Percentiles rank a stretch among this genome's conserved stretches.
Conservation (phyloP, 1,140 invertebrate genomes). For the Nixonia krombeini region DNA sequence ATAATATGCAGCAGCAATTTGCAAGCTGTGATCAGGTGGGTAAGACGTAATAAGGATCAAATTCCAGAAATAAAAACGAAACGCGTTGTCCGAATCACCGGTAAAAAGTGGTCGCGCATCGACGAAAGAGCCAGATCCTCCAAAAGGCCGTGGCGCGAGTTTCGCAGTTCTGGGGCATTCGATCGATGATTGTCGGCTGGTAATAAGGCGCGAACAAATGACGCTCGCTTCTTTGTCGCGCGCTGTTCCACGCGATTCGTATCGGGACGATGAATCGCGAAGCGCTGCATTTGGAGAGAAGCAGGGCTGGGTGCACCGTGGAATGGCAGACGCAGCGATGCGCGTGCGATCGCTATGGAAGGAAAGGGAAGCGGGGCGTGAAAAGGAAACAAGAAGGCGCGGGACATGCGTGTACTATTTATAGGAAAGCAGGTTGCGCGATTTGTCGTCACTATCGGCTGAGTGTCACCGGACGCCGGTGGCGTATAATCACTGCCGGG, state of each 20-base stretch:
- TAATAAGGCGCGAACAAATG: conserved; percentile 1
- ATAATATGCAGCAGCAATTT: too few relatives aligned
- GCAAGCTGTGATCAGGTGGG: too few relatives aligned
- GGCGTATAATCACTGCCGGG: conserved; percentile 12
- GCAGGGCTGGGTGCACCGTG: conserved; percentile 1
- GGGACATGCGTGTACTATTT: conserved; percentile 29
- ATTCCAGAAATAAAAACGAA: too few relatives aligned
- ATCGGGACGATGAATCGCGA: conserved; percentile 28
- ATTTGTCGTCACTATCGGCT: conserved; percentile 29
- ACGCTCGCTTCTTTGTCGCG: conserved; percentile 48
- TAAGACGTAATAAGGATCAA: too few relatives aligned
- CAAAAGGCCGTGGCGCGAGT: too few relatives aligned
- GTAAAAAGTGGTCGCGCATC: too few relatives aligned
- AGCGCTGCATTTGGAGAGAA: not conserved
- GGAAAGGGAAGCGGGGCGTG: conserved; percentile 16
- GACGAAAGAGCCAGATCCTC: too few relatives aligned
- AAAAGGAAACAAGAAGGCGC: not conserved
- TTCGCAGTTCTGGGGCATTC: too few relatives aligned
- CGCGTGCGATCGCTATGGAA: conserved; percentile 7
- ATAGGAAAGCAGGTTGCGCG: conserved; percentile 39
- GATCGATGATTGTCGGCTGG: too few relatives aligned
- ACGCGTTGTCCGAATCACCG: too few relatives aligned
- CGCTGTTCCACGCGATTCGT: conserved; percentile 33
- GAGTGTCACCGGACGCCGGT: conserved; percentile 14
- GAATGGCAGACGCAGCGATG: not conserved